Evolutionary conservation across 2,888 invertebrate genomes (phyloP).

Genomic region (Cecidostiba fungosa): DNA sequence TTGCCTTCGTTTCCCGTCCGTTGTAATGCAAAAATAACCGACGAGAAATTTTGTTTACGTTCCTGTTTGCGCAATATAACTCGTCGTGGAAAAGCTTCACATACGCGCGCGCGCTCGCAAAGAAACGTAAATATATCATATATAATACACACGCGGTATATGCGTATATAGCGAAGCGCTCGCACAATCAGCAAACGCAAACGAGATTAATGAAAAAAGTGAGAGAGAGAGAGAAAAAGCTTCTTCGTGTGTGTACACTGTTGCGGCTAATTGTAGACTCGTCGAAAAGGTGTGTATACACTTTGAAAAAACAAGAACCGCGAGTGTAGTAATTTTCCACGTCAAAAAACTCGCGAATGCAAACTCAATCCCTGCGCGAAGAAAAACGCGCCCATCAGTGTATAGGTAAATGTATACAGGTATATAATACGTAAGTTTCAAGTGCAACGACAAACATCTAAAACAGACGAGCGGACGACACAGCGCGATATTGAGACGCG

Average conservation of each 20-base stretch:
- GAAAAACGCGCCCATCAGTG: too few species aligned
- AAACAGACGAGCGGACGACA: neutral
- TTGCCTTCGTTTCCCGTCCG: neutral
- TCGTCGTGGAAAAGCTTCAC: neutral
- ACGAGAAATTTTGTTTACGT: neutral
- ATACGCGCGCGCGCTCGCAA: neutral
- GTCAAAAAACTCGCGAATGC: neutral
- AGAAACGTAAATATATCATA: neutral
- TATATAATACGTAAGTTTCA: constrained; percentile 9
- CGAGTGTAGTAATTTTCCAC: neutral
- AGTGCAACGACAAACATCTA: constrained; percentile 42
- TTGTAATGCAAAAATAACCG: neutral
- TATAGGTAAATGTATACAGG: neutral
- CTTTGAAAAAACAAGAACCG: too few species aligned
- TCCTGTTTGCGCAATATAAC: neutral
- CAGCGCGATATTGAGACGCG: constrained; percentile 51
- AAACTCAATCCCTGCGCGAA: neutral
- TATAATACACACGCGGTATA: too few species aligned
- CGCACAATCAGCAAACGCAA: neutral
- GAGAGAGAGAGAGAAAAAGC: neutral
- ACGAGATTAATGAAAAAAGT: neutral
- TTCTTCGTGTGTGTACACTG: too few species aligned
- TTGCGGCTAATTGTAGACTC: too few species aligned
- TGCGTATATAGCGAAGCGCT: too few species aligned
- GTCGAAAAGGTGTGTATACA: neutral